A percentile compares a stretch with the other conserved stretches of the same genome.
These are phyloP conservation scores for Nasonia vitripennis DNA, from an alignment of 1,140 invertebrate species.

Conservation along the genomic window DNA sequence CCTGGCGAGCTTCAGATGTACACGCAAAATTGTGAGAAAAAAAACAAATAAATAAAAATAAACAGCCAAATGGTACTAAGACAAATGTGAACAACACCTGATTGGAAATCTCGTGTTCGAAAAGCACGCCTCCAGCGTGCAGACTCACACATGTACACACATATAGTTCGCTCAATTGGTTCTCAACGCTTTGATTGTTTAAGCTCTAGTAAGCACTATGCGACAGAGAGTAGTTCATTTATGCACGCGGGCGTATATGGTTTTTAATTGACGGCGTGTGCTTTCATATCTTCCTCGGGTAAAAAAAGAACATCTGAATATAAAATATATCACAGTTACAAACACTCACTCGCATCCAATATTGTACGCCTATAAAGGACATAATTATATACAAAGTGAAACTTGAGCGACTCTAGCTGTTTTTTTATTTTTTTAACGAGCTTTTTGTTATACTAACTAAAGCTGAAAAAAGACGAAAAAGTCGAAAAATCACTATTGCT, in stretches of 20 bases:
- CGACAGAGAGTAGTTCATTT: too few species aligned
- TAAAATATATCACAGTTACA: background rate
- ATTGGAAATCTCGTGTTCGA: background rate
- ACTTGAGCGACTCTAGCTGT: slow-evolving; percentile 31
- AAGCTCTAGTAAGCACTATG: too few species aligned
- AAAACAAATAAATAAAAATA: slow-evolving; percentile 22
- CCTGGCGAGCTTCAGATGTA: too few species aligned
- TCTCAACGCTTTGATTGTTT: too few species aligned
- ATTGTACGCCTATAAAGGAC: slow-evolving; percentile 19
- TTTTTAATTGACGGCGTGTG: background rate
- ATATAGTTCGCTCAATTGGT: too few species aligned
- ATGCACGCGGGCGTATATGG: background rate
- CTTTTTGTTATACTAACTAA: slow-evolving; percentile 41
- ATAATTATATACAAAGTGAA: slow-evolving; percentile 11
- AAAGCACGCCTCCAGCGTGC: background rate
- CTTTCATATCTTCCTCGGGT: background rate
- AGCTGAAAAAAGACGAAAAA: slow-evolving; percentile 17
- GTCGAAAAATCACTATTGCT: slow-evolving; percentile 18
- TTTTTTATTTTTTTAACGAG: slow-evolving; percentile 44
- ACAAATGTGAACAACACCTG: background rate
- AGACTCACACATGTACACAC: background rate
- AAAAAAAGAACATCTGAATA: background rate
- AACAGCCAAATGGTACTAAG: too few species aligned
- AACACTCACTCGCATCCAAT: background rate
- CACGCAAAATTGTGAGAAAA: too few species aligned